These are phyloP conservation scores for Eumerus sabulonum DNA, from an alignment of 2,888 invertebrate species.

Conservation along the genomic window DNA sequence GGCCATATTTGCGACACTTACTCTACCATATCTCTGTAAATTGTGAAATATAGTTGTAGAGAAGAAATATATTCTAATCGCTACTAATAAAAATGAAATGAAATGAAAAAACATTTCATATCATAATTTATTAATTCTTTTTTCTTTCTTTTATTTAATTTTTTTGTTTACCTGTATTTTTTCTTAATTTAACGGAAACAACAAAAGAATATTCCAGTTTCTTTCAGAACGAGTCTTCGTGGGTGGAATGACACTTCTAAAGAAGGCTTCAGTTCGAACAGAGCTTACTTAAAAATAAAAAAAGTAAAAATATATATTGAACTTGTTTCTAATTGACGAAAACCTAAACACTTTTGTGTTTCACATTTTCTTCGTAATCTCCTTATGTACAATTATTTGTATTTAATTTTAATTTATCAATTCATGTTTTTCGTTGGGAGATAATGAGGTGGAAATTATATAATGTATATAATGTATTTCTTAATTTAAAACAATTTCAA, in stretches of 20 bases:
- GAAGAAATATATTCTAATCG: too few relatives aligned
- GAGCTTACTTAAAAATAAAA: too few relatives aligned
- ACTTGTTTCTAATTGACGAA: slow-evolving; percentile 64
- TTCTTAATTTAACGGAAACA: slow-evolving; percentile 20
- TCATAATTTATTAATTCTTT: slow-evolving; percentile 51
- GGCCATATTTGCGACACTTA: background rate
- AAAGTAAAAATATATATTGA: too few relatives aligned
- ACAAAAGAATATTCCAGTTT: slow-evolving; percentile 5
- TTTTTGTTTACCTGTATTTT: too few relatives aligned
- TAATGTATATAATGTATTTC: background rate
- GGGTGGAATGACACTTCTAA: background rate
- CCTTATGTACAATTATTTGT: slow-evolving; percentile 53
- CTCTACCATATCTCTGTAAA: too few relatives aligned
- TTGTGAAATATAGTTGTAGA: too few relatives aligned
- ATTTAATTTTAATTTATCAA: slow-evolving; percentile 4
- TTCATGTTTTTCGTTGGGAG: slow-evolving; percentile 59
- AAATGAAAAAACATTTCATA: too few relatives aligned
- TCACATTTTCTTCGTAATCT: slow-evolving; percentile 37
- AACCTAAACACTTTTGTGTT: slow-evolving; percentile 48
- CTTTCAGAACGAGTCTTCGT: slow-evolving; percentile 30
- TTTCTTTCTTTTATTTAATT: too few relatives aligned
- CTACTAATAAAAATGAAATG: too few relatives aligned
- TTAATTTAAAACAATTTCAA: slow-evolving; percentile 33
- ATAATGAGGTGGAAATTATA: slow-evolving; percentile 49
- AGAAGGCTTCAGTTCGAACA: too few relatives aligned